Percentiles rank a stretch among this genome's conserved stretches.
Conservation (phyloP, 2,113 vertebrate genomes). For the Neotoma lepida region DNA sequence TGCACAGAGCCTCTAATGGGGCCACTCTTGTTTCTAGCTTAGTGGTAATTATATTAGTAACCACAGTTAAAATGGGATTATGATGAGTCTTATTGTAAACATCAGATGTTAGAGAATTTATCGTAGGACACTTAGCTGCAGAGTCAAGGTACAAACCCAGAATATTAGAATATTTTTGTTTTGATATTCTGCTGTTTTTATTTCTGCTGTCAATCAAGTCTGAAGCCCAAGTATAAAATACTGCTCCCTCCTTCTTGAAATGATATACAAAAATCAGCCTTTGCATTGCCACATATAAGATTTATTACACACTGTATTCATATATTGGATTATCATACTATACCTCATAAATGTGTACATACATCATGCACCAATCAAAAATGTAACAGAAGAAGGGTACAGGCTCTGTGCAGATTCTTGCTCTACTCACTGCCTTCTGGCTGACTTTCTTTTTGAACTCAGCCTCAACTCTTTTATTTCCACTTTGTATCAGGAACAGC, state of each 20-base stretch:
- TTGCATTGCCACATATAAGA: neutral
- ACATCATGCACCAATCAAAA: neutral
- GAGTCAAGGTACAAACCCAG: constrained; percentile 54
- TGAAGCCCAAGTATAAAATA: neutral
- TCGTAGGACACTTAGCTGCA: neutral
- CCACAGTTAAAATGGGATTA: neutral
- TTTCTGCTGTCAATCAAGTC: neutral
- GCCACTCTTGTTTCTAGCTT: neutral
- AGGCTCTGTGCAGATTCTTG: neutral
- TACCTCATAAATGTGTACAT: neutral
- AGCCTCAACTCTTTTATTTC: neutral
- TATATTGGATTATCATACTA: neutral
- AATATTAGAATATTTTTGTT: constrained; percentile 19
- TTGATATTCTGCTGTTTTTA: neutral
- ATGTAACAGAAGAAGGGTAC: neutral
- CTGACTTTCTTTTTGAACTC: neutral
- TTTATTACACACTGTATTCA: neutral
- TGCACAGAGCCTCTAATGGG: neutral
- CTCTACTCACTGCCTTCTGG: neutral
- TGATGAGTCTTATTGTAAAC: neutral
- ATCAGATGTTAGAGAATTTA: neutral
- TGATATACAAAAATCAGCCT: neutral
- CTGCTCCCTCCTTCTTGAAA: neutral
- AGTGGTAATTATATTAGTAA: neutral
- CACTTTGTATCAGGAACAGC: neutral